A percentile compares a stretch with the other conserved stretches of the same genome.
Conservation (phyloP, 2,797 vertebrate genomes). For the Cuniculus paca region DNA sequence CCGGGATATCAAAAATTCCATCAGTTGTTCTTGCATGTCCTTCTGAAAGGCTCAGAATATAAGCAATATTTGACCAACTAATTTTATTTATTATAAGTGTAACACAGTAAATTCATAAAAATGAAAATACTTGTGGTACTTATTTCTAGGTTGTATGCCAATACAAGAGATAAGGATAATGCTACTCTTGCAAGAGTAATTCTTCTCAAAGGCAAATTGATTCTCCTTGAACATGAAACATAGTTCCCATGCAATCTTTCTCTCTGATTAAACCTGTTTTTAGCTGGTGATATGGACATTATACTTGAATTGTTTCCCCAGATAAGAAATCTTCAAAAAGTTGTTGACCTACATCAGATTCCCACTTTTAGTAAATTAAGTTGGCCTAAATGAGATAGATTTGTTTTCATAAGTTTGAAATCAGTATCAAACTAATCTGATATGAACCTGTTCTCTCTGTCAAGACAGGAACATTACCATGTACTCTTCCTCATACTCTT, state of each 20-base stretch:
- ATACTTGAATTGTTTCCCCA: slow-evolving; percentile 10
- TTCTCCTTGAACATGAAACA: slow-evolving; percentile 12
- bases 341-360: neutral
- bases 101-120: slow-evolving; percentile 18
- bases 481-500: neutral
- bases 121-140: slow-evolving; percentile 7
- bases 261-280: slow-evolving; percentile 16
- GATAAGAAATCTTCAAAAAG: slow-evolving; percentile 16
- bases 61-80: slow-evolving; percentile 7
- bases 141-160: slow-evolving; percentile 21
- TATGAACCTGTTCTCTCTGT: neutral
- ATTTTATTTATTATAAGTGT: slow-evolving; percentile 18
- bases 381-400: slow-evolving; percentile 2
- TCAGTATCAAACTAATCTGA: slow-evolving; percentile 4
- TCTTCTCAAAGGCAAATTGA: slow-evolving; percentile 42
- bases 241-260: neutral
- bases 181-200: neutral
- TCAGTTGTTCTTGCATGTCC: neutral
- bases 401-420: neutral
- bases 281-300: neutral
- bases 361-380: slow-evolving; percentile 32
- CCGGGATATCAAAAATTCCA: neutral
- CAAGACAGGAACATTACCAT: neutral
- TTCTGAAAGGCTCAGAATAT: slow-evolving; percentile 2
- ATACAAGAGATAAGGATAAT: slow-evolving; percentile 27